These are phyloP conservation scores for Leucania comma DNA, from an alignment of 2,888 invertebrate genomes.

Conservation along the genomic window DNA sequence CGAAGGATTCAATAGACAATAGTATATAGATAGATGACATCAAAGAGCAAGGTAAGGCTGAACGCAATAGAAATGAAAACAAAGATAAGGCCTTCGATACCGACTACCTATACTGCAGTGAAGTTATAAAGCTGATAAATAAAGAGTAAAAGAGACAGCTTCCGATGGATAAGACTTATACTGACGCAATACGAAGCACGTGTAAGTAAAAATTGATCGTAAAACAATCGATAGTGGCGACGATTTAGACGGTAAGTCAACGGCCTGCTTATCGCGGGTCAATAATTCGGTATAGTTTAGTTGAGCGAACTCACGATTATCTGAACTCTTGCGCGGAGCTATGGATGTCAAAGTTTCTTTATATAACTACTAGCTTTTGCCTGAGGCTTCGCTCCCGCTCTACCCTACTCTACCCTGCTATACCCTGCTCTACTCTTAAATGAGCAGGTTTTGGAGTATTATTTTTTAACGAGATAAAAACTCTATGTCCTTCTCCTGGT, in stretches of 20 bases:
- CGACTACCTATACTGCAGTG: conserved; percentile 19
- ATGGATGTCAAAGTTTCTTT: conserved; percentile 71
- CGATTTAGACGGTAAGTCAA: conserved; percentile 77
- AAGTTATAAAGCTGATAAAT: conserved; percentile 29
- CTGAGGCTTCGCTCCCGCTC: too few relatives aligned
- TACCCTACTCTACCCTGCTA: too few relatives aligned
- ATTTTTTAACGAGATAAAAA: too few relatives aligned
- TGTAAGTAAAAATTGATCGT: conserved; percentile 66
- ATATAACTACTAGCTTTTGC: too few relatives aligned
- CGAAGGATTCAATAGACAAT: conserved; percentile 1
- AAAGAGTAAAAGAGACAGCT: conserved; percentile 29
- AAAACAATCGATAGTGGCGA: conserved; percentile 71
- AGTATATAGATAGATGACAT: background rate
- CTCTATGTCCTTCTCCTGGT: too few relatives aligned
- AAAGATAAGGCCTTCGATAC: conserved; percentile 1
- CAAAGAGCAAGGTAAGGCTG: background rate
- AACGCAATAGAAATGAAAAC: conserved; percentile 2
- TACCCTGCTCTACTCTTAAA: too few relatives aligned
- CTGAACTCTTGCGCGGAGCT: conserved; percentile 60
- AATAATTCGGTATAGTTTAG: conserved; percentile 75
- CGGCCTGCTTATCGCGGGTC: conserved; percentile 81
- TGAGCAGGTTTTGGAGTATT: too few relatives aligned
- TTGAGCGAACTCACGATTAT: conserved; percentile 72
- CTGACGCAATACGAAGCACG: conserved; percentile 69
- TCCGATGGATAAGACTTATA: conserved; percentile 38